These are phyloP conservation scores for Potamilus streckersoni DNA, from an alignment of 1,140 invertebrate species.

Conservation along the genomic window DNA sequence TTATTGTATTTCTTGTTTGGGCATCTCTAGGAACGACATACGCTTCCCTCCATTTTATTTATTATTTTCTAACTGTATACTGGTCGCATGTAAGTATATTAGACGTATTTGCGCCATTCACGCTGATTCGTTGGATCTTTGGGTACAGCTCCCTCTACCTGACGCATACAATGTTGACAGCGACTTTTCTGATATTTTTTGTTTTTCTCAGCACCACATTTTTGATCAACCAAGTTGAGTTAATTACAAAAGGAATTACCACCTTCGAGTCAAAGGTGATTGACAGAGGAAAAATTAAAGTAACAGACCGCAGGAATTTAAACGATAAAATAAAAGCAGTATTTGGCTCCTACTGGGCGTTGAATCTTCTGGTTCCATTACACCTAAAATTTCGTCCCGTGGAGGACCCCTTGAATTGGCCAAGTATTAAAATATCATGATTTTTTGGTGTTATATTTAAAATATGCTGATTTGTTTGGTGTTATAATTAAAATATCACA, in stretches of 20 bases:
- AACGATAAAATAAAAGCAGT: slow-evolving; percentile 12
- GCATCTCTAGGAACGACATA: slow-evolving; percentile 14
- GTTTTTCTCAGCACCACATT: slow-evolving; percentile 17
- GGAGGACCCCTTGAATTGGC: slow-evolving; percentile 23
- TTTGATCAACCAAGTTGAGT: slow-evolving; percentile 7
- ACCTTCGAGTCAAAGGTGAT: slow-evolving; percentile 15
- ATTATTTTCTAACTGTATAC: slow-evolving; percentile 4
- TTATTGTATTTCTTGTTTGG: slow-evolving; percentile 72
- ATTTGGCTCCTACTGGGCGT: not conserved
- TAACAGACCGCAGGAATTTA: slow-evolving; percentile 10
- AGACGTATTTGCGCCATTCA: slow-evolving; percentile 10
- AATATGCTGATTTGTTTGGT: too few relatives aligned
- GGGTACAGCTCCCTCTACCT: slow-evolving; percentile 1
- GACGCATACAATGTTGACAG: slow-evolving; percentile 1
- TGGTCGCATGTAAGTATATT: not conserved
- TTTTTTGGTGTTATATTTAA: too few relatives aligned
- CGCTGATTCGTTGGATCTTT: not conserved
- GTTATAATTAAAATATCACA: too few relatives aligned
- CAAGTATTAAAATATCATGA: slow-evolving; percentile 12
- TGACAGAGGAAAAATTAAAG: slow-evolving; percentile 4
- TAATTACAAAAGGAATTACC: slow-evolving; percentile 6
- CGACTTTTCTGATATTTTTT: slow-evolving; percentile 9
- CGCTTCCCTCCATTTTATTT: slow-evolving; percentile 10
- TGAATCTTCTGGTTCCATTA: slow-evolving; percentile 7
- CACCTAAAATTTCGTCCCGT: slow-evolving; percentile 2